Conservation (phyloP, 2,797 vertebrate genomes). For the Gymnoscopelus braueri region DNA sequence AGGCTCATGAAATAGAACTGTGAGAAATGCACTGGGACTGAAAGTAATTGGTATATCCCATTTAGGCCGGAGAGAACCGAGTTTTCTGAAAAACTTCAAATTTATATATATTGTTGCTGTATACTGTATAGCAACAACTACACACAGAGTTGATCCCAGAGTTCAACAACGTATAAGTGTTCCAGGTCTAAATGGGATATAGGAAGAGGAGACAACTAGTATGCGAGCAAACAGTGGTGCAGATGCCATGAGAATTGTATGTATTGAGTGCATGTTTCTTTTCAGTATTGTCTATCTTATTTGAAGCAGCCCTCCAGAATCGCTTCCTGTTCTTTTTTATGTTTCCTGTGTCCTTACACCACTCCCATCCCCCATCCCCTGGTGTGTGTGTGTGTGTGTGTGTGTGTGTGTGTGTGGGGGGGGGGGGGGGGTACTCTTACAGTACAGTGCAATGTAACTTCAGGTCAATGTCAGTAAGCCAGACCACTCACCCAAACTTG, state of each 20-base stretch:
- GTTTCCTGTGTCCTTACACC: slow-evolving; percentile 68
- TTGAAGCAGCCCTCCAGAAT: slow-evolving; percentile 69
- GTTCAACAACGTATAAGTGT: too few species aligned
- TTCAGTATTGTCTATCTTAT: slow-evolving; percentile 70
- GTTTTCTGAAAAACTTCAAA: too few species aligned
- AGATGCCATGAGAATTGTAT: slow-evolving; percentile 6
- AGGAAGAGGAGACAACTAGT: slow-evolving; percentile 12
- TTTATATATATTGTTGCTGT: too few species aligned
- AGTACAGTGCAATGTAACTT: not conserved
- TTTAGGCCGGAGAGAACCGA: too few species aligned
- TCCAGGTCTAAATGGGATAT: too few species aligned
- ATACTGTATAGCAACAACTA: too few species aligned
- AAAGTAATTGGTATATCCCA: too few species aligned
- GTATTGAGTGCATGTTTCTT: slow-evolving; percentile 36
- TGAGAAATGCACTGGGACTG: too few species aligned
- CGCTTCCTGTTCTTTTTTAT: slow-evolving; percentile 70
- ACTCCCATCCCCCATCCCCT: slow-evolving; percentile 16
- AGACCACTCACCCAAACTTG: slow-evolving; percentile 9
- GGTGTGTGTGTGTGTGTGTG: slow-evolving; percentile 3
- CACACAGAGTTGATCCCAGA: too few species aligned
- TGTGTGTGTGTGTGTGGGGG: slow-evolving; percentile 16
- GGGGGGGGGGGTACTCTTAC: too few species aligned
- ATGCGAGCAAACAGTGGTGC: slow-evolving; percentile 2
- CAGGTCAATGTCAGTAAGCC: not conserved
- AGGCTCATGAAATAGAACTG: too few species aligned